Conservation (phyloP, 2,113 vertebrate species). For the Tychaedon coryphoeus region DNA sequence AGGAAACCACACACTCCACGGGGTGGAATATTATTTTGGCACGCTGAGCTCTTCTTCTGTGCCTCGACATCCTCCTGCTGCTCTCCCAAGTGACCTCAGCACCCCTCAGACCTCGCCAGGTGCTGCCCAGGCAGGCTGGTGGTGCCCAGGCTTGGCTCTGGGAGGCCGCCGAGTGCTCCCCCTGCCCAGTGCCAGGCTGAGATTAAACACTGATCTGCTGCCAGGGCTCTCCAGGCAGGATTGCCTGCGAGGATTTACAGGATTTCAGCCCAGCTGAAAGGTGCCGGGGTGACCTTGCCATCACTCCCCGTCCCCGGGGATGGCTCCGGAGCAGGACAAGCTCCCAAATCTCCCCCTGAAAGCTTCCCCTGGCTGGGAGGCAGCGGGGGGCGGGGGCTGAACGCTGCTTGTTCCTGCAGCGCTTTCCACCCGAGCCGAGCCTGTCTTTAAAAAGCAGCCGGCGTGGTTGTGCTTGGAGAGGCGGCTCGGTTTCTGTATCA, state of each 20-base stretch:
- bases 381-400: neutral
- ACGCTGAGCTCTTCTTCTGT: fast-evolving
- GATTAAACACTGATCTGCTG: neutral
- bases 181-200: neutral
- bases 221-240: neutral
- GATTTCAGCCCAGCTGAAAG: neutral
- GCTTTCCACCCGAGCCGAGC: neutral
- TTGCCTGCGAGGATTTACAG: neutral
- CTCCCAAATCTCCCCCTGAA: neutral
- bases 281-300: neutral
- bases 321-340: neutral
- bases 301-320: too few species aligned
- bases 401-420: neutral
- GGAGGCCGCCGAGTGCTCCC: neutral
- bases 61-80: neutral
- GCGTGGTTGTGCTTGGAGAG: conserved; percentile 31
- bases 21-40: neutral
- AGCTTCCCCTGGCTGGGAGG: neutral
- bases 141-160: neutral
- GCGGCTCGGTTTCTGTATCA: conserved; percentile 30
- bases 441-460: conserved; percentile 49
- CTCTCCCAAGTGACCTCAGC: fast-evolving
- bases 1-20: neutral
- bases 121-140: neutral
- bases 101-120: neutral